A percentile compares a stretch with the other conserved stretches of the same genome.
These are phyloP conservation scores for Crotalus horridus DNA, from an alignment of 2,113 vertebrate genomes.

Conservation along the genomic window DNA sequence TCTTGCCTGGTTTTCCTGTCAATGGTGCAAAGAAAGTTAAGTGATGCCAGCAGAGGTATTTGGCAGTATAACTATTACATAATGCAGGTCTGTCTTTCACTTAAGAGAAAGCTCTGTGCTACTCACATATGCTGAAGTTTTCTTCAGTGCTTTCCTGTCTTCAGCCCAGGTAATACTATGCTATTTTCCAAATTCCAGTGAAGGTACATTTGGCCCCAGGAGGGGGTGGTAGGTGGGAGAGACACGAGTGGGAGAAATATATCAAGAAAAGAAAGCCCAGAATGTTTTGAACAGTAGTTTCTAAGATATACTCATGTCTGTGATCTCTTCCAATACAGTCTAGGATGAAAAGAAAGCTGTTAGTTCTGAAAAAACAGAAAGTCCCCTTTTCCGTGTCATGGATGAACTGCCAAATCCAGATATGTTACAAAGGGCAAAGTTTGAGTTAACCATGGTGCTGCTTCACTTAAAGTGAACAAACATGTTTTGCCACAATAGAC, in stretches of 20 bases:
- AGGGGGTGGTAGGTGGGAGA: background rate
- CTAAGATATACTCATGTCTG: constrained; percentile 59
- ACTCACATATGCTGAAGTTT: constrained; percentile 60
- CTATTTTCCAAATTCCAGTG: constrained; percentile 47
- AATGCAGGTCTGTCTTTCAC: constrained; percentile 68
- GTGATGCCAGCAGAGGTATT: constrained; percentile 63
- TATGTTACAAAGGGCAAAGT: constrained; percentile 22
- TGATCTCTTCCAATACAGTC: constrained; percentile 41
- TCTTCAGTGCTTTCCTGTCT: constrained; percentile 56
- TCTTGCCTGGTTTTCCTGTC: constrained; percentile 66
- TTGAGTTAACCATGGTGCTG: constrained; percentile 26
- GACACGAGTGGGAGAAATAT: background rate
- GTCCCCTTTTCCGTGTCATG: background rate
- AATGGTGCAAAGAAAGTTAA: constrained; percentile 64
- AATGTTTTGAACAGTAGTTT: constrained; percentile 42
- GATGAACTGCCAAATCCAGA: constrained; percentile 17
- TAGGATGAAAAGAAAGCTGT: constrained; percentile 32
- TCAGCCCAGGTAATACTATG: constrained; percentile 52
- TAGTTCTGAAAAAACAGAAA: constrained; percentile 31
- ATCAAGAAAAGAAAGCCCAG: constrained; percentile 35
- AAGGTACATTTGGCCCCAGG: background rate
- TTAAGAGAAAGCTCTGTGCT: constrained; percentile 58
- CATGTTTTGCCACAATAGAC: constrained; percentile 51
- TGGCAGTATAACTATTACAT: constrained; percentile 62
- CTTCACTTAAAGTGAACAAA: background rate